Evolutionary conservation across 35 echinoderm and acorn worm genomes (phyloP), one percentile per base, ranked within the genome.

Genomic region (Patiria miniata): DNA sequence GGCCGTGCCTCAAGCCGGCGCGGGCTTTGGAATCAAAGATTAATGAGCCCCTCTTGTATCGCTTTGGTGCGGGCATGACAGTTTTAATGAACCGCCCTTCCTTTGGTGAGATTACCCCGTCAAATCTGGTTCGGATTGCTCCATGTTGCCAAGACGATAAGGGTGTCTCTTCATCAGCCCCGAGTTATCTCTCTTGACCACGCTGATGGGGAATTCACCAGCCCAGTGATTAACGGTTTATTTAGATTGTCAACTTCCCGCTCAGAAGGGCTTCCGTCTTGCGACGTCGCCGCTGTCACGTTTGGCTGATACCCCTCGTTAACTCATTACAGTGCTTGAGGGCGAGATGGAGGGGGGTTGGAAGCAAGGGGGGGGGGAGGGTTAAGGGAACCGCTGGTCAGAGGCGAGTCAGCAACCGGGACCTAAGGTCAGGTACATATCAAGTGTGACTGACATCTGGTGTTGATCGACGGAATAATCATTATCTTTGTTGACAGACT

Each of bases 201-300:
- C 42, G 4, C 42, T 47, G 42, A 12, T 47, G 42, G 42, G n/a
- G 42, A 47, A 47, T 47, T 47, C 42, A 6, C 12, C 12, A 47
- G 12, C 42, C 12, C 42, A 47, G 42, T 47, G 42, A 47, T 47
- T 47, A 47, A 73, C 65, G 23, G 65, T 73, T 73, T 73, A 73
- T 73, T 73, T 73, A 26, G 23, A 73, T 73, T 73, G 65, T 23
- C 65, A 73, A 23, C 34, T 73, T 73, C 65, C 65, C 29, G 3
- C 10, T 32, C 15, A 12, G 34, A 73, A 73, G 10, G 14, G 26
- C 29, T 60, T 60, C 57, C 57, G 19, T 18, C 34, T 26, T 73
- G 26, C 65, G 26, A 47, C 42, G 12, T 12, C 34, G 23, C 65
- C 19, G 29, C 65, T 73, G 29, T 73, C 34, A 34, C 65, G 14